These are phyloP conservation scores for Equus quagga DNA, from an alignment of 2,113 vertebrate species.

Conservation along the genomic window DNA sequence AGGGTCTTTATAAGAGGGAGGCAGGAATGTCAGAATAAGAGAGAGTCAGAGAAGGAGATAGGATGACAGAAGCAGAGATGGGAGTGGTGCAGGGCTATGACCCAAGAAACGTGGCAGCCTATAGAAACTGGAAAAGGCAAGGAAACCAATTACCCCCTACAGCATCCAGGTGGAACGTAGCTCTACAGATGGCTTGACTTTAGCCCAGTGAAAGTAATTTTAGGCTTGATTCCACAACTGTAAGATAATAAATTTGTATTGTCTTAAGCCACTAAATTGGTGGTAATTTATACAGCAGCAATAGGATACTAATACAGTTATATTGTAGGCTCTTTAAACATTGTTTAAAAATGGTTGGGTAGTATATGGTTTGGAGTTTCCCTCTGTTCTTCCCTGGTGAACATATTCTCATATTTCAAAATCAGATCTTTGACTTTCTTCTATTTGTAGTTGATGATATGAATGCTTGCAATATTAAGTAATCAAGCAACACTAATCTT, in stretches of 20 bases:
- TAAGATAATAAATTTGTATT: not conserved
- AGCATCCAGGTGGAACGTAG: not conserved
- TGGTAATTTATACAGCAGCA: not conserved
- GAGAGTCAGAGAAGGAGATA: not conserved
- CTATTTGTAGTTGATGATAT: not conserved
- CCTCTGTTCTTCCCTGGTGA: not conserved
- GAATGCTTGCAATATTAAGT: not conserved
- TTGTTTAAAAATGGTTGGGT: not conserved
- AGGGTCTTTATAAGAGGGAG: not conserved
- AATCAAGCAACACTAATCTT: not conserved
- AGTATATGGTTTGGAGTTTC: not conserved
- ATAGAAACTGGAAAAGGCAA: not conserved
- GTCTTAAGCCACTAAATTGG: not conserved
- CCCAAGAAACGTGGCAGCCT: not conserved
- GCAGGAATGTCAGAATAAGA: not conserved
- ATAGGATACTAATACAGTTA: not conserved
- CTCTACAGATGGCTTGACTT: not conserved
- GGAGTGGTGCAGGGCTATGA: not conserved
- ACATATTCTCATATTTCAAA: not conserved
- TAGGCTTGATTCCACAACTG: not conserved
- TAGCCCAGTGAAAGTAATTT: not conserved
- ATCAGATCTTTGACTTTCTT: not conserved
- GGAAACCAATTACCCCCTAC: not conserved
- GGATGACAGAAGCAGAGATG: not conserved
- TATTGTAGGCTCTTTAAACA: not conserved